Evolutionary conservation across 2,113 vertebrate species (phyloP), one percentile per base, ranked within the genome.

Genomic region (Gymnarchus niloticus): DNA sequence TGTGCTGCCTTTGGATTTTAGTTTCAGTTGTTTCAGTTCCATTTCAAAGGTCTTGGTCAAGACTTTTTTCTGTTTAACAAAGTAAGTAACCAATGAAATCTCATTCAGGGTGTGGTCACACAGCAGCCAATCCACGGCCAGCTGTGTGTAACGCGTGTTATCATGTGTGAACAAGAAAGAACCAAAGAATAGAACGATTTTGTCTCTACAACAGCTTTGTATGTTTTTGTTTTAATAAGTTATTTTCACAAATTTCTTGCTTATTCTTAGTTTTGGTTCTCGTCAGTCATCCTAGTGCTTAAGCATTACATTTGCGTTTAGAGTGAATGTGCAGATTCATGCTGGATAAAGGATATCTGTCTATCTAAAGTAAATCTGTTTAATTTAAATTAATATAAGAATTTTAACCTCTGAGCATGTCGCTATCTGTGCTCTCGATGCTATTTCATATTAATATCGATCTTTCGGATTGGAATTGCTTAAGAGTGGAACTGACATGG

Each of bases 371-470:
- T 37, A 33, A 73, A 73, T 41, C 33, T 73, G 33, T 73, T 73
- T 73, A 73, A 12, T 73, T 46, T 21, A n/a, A 48, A 48, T 46
- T 23, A 78, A n/a, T 78, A 48, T 78, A 21, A 48, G 46, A 37
- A 48, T 37, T 46, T 48, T 78, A 33, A 21, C 76, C 44, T 78
- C 76, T 48, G 76, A 78, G 76, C 52, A 54, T 14, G 14, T 6
- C 14, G 52, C 52, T 7, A n/a, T 78, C 44, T 48, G 23, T 21
- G 44, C 76, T 78, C 19, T 46, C 37, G 44, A n/a, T 78, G 76
- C 76, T 48, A 48, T 78, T 78, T 78, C 23, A 78, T 78, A 48
- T 78, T 46, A 78, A 48, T 46, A 78, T 48, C n/a, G 76, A 78
- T 46, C 37, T 78, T 78, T 48, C 21, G 23, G 76, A 78, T 48